Evolutionary conservation across 2,888 invertebrate species (phyloP), one percentile per base, ranked within the genome.

Genomic region (Pseudococcus longispinus): DNA sequence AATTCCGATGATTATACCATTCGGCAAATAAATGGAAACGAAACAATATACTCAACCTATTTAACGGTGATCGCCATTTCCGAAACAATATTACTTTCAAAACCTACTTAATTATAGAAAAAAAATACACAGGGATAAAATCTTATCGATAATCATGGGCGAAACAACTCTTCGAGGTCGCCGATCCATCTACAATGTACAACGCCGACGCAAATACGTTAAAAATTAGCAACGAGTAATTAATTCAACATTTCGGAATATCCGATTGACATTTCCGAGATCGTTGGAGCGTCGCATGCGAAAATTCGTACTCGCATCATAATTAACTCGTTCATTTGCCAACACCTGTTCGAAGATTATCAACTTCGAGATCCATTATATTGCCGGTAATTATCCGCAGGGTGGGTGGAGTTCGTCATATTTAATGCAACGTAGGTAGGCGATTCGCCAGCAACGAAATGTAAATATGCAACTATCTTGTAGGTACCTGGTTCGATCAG

Each of bases 261-360:
- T 70, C 70, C 70, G 26, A 70, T 70, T 70, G 70, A 70, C 70
- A 70, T 29, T 70, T 70, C 70, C 70, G 29, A 26, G 29, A 70
- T 15, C 29, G 29, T 70, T 70, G 29, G 29, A 70, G 70, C 70
- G 18, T 70, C 29, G 70, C 70, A 29, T 18, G 70, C 70, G 29
- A 70, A 70, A 29, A 70, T 70, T 70, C 70, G 13, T 70, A 29
- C 8, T 70, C 29, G 29, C 29, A 70, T 70, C 70, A 18, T 29
- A 70, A 70, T 70, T 26, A 70, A 70, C 60, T 60, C 70, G 70
- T 70, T 70, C 29, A 70, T 70, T 70, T 70, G 70, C 70, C 13
- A 70, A 70, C 70, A 70, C 70, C 70, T 70, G 70, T 70, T 70
- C 0, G 29, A 26, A 70, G 29, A 29, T 65, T 65, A 26, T 70